phyloP scores from a whole-genome alignment of 2,113 vertebrate genomes.

The Orcinus orca region DNA sequence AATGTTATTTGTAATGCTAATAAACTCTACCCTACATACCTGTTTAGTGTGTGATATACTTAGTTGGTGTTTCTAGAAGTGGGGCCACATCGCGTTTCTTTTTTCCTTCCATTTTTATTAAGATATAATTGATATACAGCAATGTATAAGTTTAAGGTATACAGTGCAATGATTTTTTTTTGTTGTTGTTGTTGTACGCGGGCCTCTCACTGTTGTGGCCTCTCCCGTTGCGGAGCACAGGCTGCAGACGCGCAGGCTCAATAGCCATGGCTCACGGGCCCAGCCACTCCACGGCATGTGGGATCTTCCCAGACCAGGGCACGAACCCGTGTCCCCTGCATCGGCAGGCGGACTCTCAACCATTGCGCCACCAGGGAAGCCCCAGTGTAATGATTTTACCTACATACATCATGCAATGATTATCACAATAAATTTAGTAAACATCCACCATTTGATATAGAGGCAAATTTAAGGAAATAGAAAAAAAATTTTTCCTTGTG shows the following conservation, averaged over 20 bases:
- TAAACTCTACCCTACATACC: not conserved
- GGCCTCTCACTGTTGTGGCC: too few species aligned
- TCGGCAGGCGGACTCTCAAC: too few species aligned
- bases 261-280: too few species aligned
- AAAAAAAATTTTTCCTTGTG: not conserved
- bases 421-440: not conserved
- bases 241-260: too few species aligned
- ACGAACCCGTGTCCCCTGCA: too few species aligned
- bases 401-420: not conserved
- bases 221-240: too few species aligned
- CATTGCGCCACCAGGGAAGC: too few species aligned
- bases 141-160: not conserved
- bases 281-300: too few species aligned
- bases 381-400: not conserved
- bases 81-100: not conserved
- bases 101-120: not conserved
- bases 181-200: too few species aligned
- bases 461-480: not conserved
- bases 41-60: not conserved
- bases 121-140: not conserved
- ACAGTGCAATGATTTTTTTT: not conserved
- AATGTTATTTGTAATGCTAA: constrained; percentile 27
- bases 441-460: not conserved
- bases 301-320: too few species aligned
- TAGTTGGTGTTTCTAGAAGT: not conserved